Base-by-base conservation (phyloP, 2,888 invertebrate genomes). In the Seira ritae region DNA sequence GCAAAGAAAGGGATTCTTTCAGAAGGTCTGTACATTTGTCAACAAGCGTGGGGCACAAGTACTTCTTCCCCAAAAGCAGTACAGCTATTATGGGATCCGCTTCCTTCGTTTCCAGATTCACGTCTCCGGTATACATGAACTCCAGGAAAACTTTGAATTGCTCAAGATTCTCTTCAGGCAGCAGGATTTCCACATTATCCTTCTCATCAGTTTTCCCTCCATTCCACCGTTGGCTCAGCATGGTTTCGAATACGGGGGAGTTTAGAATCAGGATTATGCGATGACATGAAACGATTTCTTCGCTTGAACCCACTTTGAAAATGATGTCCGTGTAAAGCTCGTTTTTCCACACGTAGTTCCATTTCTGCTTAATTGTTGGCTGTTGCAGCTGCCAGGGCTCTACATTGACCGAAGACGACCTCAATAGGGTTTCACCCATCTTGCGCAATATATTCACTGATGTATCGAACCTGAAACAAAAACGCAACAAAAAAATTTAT, bases 241-340 rank as follows among this genome's bases (percentile, higher is more conserved):
- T 87, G 23, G 86, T 84, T 72, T 87, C 87, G 81, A 87, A 87
- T 0, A 87, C 87, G 0, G 87, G 87, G 3, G 87, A 87, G 77
- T 86, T 77, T 10, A 87, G 69, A n/a, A 87, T 85, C 6, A 87
- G 77, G 24, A 87, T 55, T 15, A 87, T 85, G 10, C 83, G 80
- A 62, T 87, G 87, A 65, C 84, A 83, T 0, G 78, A 73, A 2
- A 84, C 31, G 8, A 77, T 8, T 0, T 80, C 83, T 50, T 87
- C 80, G 0, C 24, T 62, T 15, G 70, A 65, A 10, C 87, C 87
- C 1, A 86, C 85, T 68, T 72, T 75, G 17, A 87, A 82, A n/a
- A 60, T 78, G 10, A 85, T 76, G 66, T 87, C 87, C 17, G 85
- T 77, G 73, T 80, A 86, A 31, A 87, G 42, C 15, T 85, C 80